Evolutionary conservation across 2,888 invertebrate genomes (phyloP).

Genomic region (Malthinus flaveolus): DNA sequence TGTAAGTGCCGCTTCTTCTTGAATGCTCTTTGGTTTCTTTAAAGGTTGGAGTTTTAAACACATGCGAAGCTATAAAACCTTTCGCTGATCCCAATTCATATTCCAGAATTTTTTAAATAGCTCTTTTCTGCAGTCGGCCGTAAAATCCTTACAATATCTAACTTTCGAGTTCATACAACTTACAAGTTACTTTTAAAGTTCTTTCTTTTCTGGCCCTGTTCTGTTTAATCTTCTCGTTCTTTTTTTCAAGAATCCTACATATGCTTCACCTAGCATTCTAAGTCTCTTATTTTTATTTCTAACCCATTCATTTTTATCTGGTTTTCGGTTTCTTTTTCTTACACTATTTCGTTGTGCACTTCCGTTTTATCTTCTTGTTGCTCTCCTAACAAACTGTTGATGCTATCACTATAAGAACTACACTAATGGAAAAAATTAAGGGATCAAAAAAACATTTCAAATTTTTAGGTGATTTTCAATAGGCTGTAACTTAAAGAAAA

Average conservation of each 20-base stretch:
- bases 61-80: constrained; percentile 8
- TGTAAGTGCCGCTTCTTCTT: constrained; percentile 1
- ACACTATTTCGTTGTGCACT: not conserved
- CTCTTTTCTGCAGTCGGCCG: constrained; percentile 1
- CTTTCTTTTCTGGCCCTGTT: not conserved
- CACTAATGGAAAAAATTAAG: no score
- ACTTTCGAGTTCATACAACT: constrained; percentile 7
- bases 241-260: not conserved
- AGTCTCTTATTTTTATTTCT: not conserved
- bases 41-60: constrained; percentile 6
- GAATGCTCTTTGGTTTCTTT: constrained; percentile 2
- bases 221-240: not conserved
- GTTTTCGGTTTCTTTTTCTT: not conserved
- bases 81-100: not conserved
- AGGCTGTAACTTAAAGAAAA: no score
- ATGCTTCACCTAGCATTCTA: not conserved
- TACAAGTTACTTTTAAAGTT: constrained; percentile 1
- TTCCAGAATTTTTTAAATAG: not conserved
- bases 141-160: constrained; percentile 5
- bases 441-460: no score
- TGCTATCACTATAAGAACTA: not conserved
- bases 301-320: not conserved
- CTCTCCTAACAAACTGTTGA: not conserved
- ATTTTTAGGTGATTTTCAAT: no score
- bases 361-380: no score